A percentile compares a stretch with the other conserved stretches of the same genome.
Conservation (phyloP, 2,888 invertebrate genomes). For the Mystacides longicornis region DNA sequence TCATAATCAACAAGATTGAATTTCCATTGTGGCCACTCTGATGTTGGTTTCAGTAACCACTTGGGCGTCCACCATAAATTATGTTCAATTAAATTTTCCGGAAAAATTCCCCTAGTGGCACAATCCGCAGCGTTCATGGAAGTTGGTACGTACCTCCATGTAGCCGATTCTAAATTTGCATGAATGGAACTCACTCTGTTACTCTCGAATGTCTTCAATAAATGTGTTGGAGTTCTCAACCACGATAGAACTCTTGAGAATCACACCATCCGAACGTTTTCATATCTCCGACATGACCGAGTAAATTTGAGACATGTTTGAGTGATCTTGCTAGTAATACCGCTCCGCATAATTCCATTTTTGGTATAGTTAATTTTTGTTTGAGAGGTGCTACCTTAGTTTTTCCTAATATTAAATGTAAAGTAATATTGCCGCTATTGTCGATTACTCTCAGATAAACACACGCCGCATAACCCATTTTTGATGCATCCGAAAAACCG, state of each 20-base stretch:
- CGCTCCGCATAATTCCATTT: background rate
- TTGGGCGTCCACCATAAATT: constrained; percentile 2
- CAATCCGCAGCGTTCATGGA: constrained; percentile 1
- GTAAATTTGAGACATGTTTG: background rate
- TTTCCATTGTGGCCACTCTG: background rate
- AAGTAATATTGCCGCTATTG: background rate
- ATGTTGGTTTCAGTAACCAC: background rate
- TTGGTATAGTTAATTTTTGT: constrained; percentile 4
- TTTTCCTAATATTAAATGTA: background rate
- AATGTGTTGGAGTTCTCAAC: background rate
- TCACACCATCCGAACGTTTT: background rate
- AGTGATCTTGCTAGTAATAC: background rate
- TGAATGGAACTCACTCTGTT: background rate
- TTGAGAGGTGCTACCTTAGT: background rate
- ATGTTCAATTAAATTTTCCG: background rate
- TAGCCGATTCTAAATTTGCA: background rate
- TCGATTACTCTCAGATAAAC: background rate
- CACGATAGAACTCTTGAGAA: constrained; percentile 3
- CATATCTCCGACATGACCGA: background rate
- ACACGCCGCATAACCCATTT: background rate
- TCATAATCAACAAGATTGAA: background rate
- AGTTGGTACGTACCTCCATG: background rate
- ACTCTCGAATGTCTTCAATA: background rate
- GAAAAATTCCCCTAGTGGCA: background rate
- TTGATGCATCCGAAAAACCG: constrained; percentile 1